Conservation (phyloP, 2,888 invertebrate species). For the Baronia brevicornis region DNA sequence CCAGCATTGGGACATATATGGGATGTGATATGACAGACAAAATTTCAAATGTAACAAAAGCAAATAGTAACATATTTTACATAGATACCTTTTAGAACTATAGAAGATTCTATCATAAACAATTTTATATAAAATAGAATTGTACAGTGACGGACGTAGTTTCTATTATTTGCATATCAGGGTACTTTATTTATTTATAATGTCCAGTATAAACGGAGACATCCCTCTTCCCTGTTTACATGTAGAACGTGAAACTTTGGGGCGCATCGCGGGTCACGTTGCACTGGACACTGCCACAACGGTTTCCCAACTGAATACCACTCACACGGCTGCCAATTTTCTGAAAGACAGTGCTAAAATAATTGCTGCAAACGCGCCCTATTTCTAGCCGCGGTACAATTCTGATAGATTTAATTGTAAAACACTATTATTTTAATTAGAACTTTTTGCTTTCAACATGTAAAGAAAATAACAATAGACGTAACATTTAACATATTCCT, state of each 20-base stretch:
- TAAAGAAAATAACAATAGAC: too few relatives aligned
- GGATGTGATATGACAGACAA: too few relatives aligned
- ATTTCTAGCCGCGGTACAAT: slow-evolving; percentile 63
- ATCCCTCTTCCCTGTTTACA: slow-evolving; percentile 36
- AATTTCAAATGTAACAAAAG: too few relatives aligned
- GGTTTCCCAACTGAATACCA: slow-evolving; percentile 73
- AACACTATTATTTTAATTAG: slow-evolving; percentile 48
- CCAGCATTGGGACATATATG: too few relatives aligned
- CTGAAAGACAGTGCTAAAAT: slow-evolving; percentile 75
- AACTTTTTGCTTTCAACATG: too few relatives aligned
- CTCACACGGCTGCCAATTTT: slow-evolving; percentile 72
- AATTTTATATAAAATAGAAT: too few relatives aligned
- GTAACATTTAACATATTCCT: too few relatives aligned
- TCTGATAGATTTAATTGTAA: slow-evolving; percentile 67
- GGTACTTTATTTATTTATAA: slow-evolving; percentile 66
- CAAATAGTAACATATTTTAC: too few relatives aligned
- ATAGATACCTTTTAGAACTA: too few relatives aligned
- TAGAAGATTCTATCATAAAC: too few relatives aligned
- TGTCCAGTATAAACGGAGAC: slow-evolving; percentile 47
- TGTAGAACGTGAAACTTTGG: slow-evolving; percentile 22
- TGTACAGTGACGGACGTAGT: slow-evolving; percentile 45
- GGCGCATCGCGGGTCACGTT: slow-evolving; percentile 40
- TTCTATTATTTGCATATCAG: slow-evolving; percentile 71
- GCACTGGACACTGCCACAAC: slow-evolving; percentile 50
- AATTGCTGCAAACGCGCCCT: slow-evolving; percentile 72